Evolutionary conservation across 2,113 vertebrate species (phyloP).

Genomic region (Poeciliopsis retropinna): DNA sequence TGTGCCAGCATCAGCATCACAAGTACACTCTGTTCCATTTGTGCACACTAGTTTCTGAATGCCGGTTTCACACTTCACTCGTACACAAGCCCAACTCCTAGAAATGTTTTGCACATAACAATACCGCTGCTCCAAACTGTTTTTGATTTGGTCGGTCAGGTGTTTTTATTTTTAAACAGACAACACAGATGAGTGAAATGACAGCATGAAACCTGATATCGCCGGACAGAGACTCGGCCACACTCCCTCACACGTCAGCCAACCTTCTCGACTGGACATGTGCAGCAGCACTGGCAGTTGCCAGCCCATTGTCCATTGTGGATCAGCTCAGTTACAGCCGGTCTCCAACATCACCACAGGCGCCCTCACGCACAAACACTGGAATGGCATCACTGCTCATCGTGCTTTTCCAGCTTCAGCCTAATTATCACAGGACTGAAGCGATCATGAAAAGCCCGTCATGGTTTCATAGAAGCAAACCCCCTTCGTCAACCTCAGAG

Average conservation of each 20-base stretch:
- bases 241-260: constrained; percentile 11
- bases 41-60: constrained; percentile 12
- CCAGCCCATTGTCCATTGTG: constrained; percentile 50
- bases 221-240: constrained; percentile 13
- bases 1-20: constrained; percentile 29
- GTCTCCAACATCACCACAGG: neutral
- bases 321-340: constrained; percentile 42
- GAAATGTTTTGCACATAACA: constrained; percentile 28
- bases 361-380: constrained; percentile 19
- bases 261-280: constrained; percentile 18
- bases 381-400: constrained; percentile 53
- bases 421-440: constrained; percentile 59
- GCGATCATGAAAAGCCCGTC: constrained; percentile 44
- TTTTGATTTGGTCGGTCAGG: constrained; percentile 5
- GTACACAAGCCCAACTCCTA: constrained; percentile 10
- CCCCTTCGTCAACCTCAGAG: constrained; percentile 31
- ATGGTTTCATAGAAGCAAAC: constrained; percentile 23
- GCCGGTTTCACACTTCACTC: constrained; percentile 20
- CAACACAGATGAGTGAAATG: constrained; percentile 7
- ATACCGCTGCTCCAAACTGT: neutral
- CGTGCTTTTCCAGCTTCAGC: constrained; percentile 35
- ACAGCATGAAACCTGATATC: constrained; percentile 23
- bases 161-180: constrained; percentile 16
- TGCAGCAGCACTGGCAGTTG: constrained; percentile 62
- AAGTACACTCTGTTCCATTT: constrained; percentile 50